A percentile compares a stretch with the other conserved stretches of the same genome.
phyloP scores from a whole-genome alignment of 2,113 vertebrate genomes.

The Labeo catla region DNA sequence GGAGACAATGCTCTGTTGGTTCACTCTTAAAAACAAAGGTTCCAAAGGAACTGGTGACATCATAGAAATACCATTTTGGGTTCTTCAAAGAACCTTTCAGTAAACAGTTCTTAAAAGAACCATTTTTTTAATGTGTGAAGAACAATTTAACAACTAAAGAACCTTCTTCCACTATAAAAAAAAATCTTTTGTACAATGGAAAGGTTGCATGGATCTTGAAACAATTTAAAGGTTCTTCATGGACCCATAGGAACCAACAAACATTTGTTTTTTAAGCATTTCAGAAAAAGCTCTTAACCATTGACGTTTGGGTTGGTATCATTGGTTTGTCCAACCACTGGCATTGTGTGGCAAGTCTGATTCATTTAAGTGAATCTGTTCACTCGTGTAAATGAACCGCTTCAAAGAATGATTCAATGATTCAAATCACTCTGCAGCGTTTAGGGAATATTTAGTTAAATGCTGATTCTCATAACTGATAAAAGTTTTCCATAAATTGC shows the following conservation, averaged over 20 bases:
- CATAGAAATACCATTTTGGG: not conserved
- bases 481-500: not conserved
- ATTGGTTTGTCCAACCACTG: not conserved
- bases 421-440: not conserved
- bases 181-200: not conserved
- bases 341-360: not conserved
- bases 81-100: not conserved
- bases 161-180: too few relatives aligned
- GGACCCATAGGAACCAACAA: not conserved
- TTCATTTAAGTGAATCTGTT: not conserved
- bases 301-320: not conserved
- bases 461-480: not conserved
- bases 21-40: not conserved
- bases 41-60: not conserved
- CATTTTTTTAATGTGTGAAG: not conserved
- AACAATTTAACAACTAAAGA: not conserved
- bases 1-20: not conserved
- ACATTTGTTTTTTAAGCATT: not conserved
- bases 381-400: not conserved
- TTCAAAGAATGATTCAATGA: not conserved
- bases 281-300: not conserved
- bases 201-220: not conserved
- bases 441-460: not conserved
- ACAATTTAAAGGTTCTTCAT: not conserved
- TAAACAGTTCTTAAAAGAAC: not conserved